These are phyloP conservation scores for Polyodon spathula DNA, from an alignment of 2,113 vertebrate genomes.

Conservation along the genomic window DNA sequence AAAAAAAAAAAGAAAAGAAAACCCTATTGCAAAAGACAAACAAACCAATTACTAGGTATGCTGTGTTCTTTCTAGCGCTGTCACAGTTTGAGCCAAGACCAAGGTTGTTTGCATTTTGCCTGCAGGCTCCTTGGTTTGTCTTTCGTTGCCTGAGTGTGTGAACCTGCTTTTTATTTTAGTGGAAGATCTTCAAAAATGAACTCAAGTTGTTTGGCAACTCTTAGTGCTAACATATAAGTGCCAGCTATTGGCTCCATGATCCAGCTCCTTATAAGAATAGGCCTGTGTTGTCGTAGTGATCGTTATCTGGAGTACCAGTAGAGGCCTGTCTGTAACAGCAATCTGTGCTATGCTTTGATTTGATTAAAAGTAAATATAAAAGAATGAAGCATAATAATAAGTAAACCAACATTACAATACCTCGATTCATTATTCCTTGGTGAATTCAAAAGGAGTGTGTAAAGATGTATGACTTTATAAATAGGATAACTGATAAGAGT, in stretches of 20 bases:
- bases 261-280: neutral
- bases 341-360: neutral
- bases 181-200: conserved; percentile 29
- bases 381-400: conserved; percentile 34
- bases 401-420: conserved; percentile 28
- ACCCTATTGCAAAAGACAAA: too few relatives aligned
- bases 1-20: too few relatives aligned
- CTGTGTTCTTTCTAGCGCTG: neutral
- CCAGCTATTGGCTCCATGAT: conserved; percentile 23
- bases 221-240: conserved; percentile 25
- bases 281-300: conserved; percentile 16
- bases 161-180: conserved; percentile 28
- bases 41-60: neutral
- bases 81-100: conserved; percentile 14
- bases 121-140: conserved; percentile 26
- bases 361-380: conserved; percentile 13
- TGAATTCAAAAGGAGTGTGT: neutral
- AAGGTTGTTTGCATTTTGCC: conserved; percentile 25
- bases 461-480: neutral
- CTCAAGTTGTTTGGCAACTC: conserved; percentile 27
- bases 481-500: neutral
- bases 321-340: conserved; percentile 21
- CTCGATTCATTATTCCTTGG: neutral
- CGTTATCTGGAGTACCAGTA: conserved; percentile 18
- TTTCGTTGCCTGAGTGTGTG: conserved; percentile 13